Evolutionary conservation across 2,888 invertebrate species (phyloP).

Genomic region (Geotrupes spiniger): DNA sequence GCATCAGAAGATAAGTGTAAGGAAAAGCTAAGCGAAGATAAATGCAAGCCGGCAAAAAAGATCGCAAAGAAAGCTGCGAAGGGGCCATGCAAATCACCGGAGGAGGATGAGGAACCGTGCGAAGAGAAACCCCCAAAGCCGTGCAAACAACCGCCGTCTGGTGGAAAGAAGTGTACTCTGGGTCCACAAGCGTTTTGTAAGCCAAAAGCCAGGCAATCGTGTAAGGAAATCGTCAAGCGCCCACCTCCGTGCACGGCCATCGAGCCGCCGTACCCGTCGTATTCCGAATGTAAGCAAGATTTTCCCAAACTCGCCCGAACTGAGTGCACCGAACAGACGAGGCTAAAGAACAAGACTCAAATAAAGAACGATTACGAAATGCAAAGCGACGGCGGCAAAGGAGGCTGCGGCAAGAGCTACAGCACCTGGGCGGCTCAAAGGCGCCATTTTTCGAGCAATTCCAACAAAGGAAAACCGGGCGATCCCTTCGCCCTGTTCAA

Average conservation of each 20-base stretch:
- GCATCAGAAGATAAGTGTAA: neutral
- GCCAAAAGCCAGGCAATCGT: constrained; percentile 14
- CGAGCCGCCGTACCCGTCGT: constrained; percentile 26
- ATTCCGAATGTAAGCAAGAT: constrained; percentile 24
- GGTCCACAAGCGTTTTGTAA: constrained; percentile 16
- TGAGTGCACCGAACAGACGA: constrained; percentile 21
- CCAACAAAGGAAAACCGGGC: constrained; percentile 2
- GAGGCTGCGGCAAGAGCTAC: neutral
- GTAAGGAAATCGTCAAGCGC: constrained; percentile 3
- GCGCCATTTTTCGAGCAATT: constrained; percentile 6
- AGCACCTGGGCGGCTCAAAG: constrained; percentile 4
- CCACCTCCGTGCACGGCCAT: constrained; percentile 19
- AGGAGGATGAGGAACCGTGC: constrained; percentile 4
- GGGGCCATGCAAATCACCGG: neutral
- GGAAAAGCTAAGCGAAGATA: neutral
- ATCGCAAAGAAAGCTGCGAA: neutral
- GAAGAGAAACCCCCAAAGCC: neutral
- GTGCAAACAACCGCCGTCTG: neutral
- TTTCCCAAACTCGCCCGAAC: constrained; percentile 21
- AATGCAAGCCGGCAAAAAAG: constrained; percentile 2
- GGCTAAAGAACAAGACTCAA: neutral
- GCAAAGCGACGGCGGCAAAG: neutral
- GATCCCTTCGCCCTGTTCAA: constrained; percentile 7
- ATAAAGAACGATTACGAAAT: constrained; percentile 1
- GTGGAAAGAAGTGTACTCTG: constrained; percentile 8